Conservation (phyloP, 2,113 vertebrate genomes). For the Neomonachus schauinslandi region DNA sequence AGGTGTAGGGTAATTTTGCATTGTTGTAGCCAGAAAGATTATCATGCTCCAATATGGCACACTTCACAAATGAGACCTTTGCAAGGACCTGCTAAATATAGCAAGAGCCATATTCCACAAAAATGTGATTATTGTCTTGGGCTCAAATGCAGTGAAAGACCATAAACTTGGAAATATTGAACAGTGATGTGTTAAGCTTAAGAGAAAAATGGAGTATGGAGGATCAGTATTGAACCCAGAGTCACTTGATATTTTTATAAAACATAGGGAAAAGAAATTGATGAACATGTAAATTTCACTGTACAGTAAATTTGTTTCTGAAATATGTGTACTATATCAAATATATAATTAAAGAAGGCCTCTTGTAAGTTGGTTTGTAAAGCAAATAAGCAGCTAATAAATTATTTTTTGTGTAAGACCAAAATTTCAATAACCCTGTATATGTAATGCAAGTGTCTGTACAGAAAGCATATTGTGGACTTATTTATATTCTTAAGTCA, state of each 20-base stretch:
- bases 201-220: neutral
- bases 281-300: neutral
- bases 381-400: neutral
- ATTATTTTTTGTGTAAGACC: neutral
- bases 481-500: constrained; percentile 33
- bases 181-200: neutral
- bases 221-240: neutral
- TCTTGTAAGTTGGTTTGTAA: neutral
- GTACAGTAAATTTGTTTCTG: neutral
- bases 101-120: neutral
- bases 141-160: neutral
- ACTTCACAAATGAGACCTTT: constrained; percentile 53
- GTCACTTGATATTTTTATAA: constrained; percentile 14
- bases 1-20: constrained; percentile 19
- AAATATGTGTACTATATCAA: neutral
- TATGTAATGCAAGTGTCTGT: neutral
- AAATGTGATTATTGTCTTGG: neutral
- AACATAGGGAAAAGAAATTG: neutral
- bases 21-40: constrained; percentile 53
- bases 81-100: constrained; percentile 58
- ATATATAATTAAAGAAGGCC: neutral
- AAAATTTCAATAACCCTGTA: neutral
- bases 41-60: constrained; percentile 17
- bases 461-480: neutral
- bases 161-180: constrained; percentile 14